Conservation (phyloP, 2,888 invertebrate species). For the Plebejus argus region DNA sequence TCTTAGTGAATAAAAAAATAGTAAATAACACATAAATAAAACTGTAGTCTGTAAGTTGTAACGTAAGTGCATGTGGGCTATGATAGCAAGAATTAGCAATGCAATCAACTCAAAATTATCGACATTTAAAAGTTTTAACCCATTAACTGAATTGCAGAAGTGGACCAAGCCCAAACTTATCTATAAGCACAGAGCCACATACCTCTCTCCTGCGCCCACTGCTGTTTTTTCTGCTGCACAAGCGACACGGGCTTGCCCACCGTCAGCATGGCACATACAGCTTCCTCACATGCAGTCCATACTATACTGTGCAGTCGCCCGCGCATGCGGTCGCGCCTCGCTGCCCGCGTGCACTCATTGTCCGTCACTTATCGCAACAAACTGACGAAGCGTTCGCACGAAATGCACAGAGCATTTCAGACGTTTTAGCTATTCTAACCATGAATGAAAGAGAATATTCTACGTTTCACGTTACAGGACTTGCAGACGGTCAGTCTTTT, state of each 20-base stretch:
- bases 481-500: neutral
- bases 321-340: slow-evolving; percentile 72
- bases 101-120: neutral
- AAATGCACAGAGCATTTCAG: slow-evolving; percentile 33
- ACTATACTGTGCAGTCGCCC: slow-evolving; percentile 51
- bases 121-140: too few species aligned
- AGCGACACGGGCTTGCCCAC: slow-evolving; percentile 82
- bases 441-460: neutral
- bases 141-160: too few species aligned
- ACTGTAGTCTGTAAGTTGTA: too few species aligned
- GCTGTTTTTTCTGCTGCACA: slow-evolving; percentile 93
- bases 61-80: too few species aligned
- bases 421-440: neutral
- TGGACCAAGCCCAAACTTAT: too few species aligned
- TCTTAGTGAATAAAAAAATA: too few species aligned
- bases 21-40: too few species aligned
- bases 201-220: slow-evolving; percentile 97
- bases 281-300: slow-evolving; percentile 68
- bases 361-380: slow-evolving; percentile 48
- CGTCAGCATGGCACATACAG: slow-evolving; percentile 77
- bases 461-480: neutral
- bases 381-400: slow-evolving; percentile 31
- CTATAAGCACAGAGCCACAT: slow-evolving; percentile 47
- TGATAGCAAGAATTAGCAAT: neutral
- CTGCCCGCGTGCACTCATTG: slow-evolving; percentile 73